Base-by-base conservation (phyloP, 2,888 invertebrate genomes). In the Leptopterna dolabrata region DNA sequence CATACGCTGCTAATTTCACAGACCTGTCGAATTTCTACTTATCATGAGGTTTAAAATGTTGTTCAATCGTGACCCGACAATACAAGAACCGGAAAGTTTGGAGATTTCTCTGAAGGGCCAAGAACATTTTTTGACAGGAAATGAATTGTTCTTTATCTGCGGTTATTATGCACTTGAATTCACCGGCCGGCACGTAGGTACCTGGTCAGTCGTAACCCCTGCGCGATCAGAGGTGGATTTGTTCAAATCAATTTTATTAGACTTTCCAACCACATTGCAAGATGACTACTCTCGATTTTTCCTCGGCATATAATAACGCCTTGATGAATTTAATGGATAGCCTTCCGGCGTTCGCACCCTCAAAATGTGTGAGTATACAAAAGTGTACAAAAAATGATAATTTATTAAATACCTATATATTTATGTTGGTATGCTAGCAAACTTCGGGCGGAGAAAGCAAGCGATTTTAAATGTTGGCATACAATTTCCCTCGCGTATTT, bases 241-340 rank as follows among this genome's bases (percentile, higher is more conserved):
- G n/a, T 16, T 63, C 1, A 19, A 16, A 2, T 24, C 27, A 11
- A 24, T 63, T 63, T 63, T 63, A 51, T 4, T 14, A 16, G n/a
- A 1, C n/a, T 6, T 16, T 16, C 45, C 16, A 45, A 45, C 11
- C 14, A 51, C 51, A n/a, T 1, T 6, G n/a, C n/a, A n/a, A 51
- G 9, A 63, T 24, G 63, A 9, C 24, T 24, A 11, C 63, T 1
- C 63, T 63, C n/a, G 16, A 81, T n/a, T 51, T 51, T 41, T 83
- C 83, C 11, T 63, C 63, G 70, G 83, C 83, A n/a, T 83, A 63
- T 83, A 30, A 83, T 4, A 83, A 83, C 41, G 83, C 83, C 1
- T n/a, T 83, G 43, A 45, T 14, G 27, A 81, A 81, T 19, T 30
- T 81, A 14, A 81, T 81, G 81, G 81, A 51, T 3, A 24, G 11